Conservation (phyloP, 2,888 invertebrate genomes). For the Argyra leucocephala region DNA sequence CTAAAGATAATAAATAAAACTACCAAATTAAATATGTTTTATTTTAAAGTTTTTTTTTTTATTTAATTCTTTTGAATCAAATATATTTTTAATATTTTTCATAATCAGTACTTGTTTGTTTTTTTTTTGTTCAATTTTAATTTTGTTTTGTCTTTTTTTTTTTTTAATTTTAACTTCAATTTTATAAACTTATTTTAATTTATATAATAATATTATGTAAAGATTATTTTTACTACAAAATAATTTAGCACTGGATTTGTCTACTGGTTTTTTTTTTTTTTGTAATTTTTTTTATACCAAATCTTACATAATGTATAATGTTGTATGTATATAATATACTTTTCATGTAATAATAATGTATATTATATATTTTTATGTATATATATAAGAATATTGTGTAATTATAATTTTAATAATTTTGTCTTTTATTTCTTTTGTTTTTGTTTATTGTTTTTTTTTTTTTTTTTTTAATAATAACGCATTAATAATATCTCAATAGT, state of each 20-base stretch:
- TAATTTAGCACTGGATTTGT: not conserved
- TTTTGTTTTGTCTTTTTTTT: not conserved
- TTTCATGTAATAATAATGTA: not conserved
- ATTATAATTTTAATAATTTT: not conserved
- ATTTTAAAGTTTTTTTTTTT: not conserved
- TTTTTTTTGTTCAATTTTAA: not conserved
- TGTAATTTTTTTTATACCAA: not conserved
- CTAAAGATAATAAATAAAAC: not conserved
- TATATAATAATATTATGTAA: not conserved
- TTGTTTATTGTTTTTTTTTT: not conserved
- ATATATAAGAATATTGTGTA: not conserved
- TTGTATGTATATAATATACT: not conserved
- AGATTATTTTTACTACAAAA: conserved; percentile 6
- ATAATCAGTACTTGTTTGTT: not conserved
- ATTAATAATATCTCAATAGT: not conserved
- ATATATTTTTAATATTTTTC: not conserved
- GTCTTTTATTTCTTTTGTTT: not conserved
- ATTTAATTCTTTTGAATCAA: not conserved
- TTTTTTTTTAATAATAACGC: not conserved
- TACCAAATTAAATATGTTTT: not conserved
- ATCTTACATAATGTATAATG: too few species aligned
- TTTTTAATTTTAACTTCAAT: not conserved
- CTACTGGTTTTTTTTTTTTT: not conserved
- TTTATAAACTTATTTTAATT: not conserved
- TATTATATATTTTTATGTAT: too few species aligned